A percentile compares a stretch with the other conserved stretches of the same genome.
Evolutionary conservation across 53 echinoderm and acorn worm genomes (phyloP).

Genomic region (Holothuria scabra): DNA sequence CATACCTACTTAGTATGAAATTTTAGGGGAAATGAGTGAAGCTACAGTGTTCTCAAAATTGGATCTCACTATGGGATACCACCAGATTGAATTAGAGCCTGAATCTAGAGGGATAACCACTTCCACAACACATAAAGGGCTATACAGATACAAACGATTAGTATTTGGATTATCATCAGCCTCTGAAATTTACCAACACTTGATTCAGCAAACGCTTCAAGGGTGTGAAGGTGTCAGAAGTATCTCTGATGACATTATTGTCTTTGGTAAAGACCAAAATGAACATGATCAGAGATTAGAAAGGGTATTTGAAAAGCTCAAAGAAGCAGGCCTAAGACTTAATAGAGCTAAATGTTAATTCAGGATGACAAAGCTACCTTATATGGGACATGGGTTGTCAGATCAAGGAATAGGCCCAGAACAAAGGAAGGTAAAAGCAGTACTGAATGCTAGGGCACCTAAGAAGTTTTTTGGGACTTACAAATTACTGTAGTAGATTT

Average conservation of each 20-base stretch:
- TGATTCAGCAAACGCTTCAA: neutral
- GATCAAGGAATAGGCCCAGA: constrained; percentile 9
- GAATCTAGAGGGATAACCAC: neutral
- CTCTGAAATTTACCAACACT: no score
- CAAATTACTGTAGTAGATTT: no score
- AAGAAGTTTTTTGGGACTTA: no score
- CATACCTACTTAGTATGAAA: neutral
- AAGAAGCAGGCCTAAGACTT: neutral
- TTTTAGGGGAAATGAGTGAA: constrained; percentile 13
- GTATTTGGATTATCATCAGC: no score
- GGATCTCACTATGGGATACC: neutral
- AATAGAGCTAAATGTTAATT: constrained; percentile 4
- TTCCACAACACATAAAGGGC: neutral
- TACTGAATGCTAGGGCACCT: neutral
- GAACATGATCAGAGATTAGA: constrained; percentile 4
- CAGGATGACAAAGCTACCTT: constrained; percentile 6
- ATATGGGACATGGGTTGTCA: neutral
- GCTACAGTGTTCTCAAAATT: neutral
- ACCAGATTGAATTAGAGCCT: neutral
- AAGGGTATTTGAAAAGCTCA: no score
- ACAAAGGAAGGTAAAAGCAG: neutral
- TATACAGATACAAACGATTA: no score
- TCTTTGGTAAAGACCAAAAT: neutral
- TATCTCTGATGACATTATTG: constrained; percentile 9
- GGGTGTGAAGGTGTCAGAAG: neutral